Percentiles rank a stretch among this genome's conserved stretches.
Conservation (phyloP, 2,797 vertebrate species). For the Aldrovandia affinis region DNA sequence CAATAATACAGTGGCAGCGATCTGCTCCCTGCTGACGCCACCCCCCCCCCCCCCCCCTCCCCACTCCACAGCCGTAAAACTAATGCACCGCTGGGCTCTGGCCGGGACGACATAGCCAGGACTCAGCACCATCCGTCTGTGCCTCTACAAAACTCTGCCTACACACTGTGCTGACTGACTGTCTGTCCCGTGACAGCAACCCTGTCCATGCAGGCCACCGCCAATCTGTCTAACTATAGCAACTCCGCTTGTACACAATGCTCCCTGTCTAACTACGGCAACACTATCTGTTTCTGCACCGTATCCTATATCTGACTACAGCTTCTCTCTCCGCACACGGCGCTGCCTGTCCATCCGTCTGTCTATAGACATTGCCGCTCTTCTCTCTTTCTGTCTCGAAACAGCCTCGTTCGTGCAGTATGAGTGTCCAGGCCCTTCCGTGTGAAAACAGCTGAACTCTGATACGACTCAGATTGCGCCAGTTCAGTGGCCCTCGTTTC, state of each 20-base stretch:
- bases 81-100: slow-evolving; percentile 74
- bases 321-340: slow-evolving; percentile 6
- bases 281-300: background rate
- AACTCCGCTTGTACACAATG: background rate
- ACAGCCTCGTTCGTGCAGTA: slow-evolving; percentile 33
- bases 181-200: background rate
- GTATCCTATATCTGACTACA: background rate
- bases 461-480: background rate
- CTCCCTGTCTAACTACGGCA: background rate
- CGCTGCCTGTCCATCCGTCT: background rate
- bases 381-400: slow-evolving; percentile 25
- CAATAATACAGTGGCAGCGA: slow-evolving; percentile 82
- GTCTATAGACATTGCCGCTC: background rate
- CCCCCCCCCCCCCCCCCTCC: slow-evolving; percentile 53
- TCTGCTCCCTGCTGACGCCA: slow-evolving; percentile 50
- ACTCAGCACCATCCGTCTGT: slow-evolving; percentile 30
- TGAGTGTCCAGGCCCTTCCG: background rate
- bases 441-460: background rate
- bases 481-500: background rate
- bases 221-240: background rate
- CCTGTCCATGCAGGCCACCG: background rate
- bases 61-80: slow-evolving; percentile 72
- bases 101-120: slow-evolving; percentile 49
- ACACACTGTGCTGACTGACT: background rate
- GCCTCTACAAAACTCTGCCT: slow-evolving; percentile 14